Percentiles rank a stretch among this genome's conserved stretches.
Evolutionary conservation across 1,140 invertebrate species (phyloP).

Genomic region (Papilio glaucus): DNA sequence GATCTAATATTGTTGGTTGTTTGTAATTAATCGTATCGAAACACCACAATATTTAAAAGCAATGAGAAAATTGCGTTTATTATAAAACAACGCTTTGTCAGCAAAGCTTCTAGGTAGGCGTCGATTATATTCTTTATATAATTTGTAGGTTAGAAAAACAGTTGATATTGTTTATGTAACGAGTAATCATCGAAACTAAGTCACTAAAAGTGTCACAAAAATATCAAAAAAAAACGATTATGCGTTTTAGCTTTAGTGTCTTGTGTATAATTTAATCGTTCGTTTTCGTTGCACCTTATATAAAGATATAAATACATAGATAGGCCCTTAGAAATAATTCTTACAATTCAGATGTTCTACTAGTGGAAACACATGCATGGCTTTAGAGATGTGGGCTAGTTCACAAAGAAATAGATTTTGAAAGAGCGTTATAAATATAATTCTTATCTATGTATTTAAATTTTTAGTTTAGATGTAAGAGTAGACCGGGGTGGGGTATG

Average conservation of each 20-base stretch:
- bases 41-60: slow-evolving; percentile 21
- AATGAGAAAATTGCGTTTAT: slow-evolving; percentile 10
- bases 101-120: slow-evolving; percentile 51
- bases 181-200: slow-evolving; percentile 64
- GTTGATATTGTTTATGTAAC: slow-evolving; percentile 47
- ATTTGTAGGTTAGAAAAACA: slow-evolving; percentile 49
- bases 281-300: slow-evolving; percentile 32
- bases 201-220: slow-evolving; percentile 78
- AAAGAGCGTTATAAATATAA: neutral
- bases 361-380: neutral
- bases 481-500: neutral
- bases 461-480: slow-evolving; percentile 26
- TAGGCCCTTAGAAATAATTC: neutral
- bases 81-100: slow-evolving; percentile 50
- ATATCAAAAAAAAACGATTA: slow-evolving; percentile 48
- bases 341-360: neutral
- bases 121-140: slow-evolving; percentile 42
- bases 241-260: slow-evolving; percentile 46
- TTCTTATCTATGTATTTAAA: slow-evolving; percentile 3
- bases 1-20: slow-evolving; percentile 16
- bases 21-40: neutral
- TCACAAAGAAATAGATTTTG: neutral
- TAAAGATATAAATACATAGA: slow-evolving; percentile 6
- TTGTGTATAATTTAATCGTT: slow-evolving; percentile 37
- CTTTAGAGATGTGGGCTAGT: no score